Conservation (phyloP, 2,113 vertebrate genomes). For the Macaca mulatta region DNA sequence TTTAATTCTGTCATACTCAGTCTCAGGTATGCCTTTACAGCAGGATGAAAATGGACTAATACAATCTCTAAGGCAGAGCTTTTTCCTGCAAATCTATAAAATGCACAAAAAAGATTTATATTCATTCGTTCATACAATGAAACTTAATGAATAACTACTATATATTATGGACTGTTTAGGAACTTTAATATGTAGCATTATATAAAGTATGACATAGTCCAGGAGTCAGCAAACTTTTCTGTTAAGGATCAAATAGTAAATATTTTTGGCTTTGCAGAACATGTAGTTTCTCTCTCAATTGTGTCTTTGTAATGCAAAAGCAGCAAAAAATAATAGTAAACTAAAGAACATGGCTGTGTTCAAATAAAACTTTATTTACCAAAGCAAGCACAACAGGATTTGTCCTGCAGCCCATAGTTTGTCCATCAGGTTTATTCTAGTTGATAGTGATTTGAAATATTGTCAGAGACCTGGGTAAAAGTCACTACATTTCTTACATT, state of each 20-base stretch:
- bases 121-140: background rate
- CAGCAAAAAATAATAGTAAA: background rate
- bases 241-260: background rate
- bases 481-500: background rate
- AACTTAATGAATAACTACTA: background rate
- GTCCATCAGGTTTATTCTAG: background rate
- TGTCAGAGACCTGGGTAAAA: background rate
- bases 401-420: background rate
- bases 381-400: background rate
- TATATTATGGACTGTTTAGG: background rate
- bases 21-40: too few relatives aligned
- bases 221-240: background rate
- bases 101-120: background rate
- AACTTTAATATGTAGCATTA: background rate
- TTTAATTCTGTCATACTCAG: too few relatives aligned
- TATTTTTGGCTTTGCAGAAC: background rate
- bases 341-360: background rate
- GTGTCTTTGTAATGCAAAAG: background rate
- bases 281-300: background rate
- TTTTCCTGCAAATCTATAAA: background rate
- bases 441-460: background rate
- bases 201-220: background rate
- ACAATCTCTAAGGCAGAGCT: background rate
- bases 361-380: conserved; percentile 34
- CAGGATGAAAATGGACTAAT: too few relatives aligned